Base-by-base conservation (phyloP, 2,888 invertebrate species). In the Dilophus febrilis region DNA sequence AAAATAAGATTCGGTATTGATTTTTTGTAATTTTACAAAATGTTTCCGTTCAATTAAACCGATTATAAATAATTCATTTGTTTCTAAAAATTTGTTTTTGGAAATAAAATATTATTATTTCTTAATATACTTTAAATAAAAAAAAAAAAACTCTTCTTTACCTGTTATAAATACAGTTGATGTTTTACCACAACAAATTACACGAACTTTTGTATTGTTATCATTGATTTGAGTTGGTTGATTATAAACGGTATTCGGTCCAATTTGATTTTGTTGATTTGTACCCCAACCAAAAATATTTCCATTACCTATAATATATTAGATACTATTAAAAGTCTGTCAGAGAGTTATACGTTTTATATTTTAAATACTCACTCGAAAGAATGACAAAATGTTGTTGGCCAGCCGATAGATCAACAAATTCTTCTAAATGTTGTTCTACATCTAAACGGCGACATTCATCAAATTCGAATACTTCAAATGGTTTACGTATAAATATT, bases 381-480 rank as follows among this genome's bases (percentile, higher is more conserved):
- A 34, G 28, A 2, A 35, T 34, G 11, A 34, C 18, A 39, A 39
- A 39, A 34, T 39, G 19, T 13, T 18, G 11, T 27, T 7, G 5
- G 2, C 38, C 38, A 7, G 38, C 38, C 18, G 16, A 22, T 17
- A 39, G 28, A 14, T 39, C 39, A 27, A 39, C 39, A 17, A 34
- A 39, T 28, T 39, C 34, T 12, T 39, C 39, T 3, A 29, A n/a
- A 35, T 39, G 34, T 2, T 28, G 32, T 2, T 38, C 31, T 14
- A 22, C 32, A 19, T 38, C 38, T 14, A 22, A 26, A 16, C 19
- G 32, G n/a, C 19, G 32, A 16, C 7, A 33, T 14, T 28, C 52
- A 44, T 57, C 55, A 44, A 59, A 56, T 40, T 59, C 56, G 44
- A 56, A 54, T 32, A 61, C 44, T 1, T 59, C 56, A 50, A 59